phyloP scores from a whole-genome alignment of 2,888 invertebrate genomes.

The Acronicta leporina region DNA sequence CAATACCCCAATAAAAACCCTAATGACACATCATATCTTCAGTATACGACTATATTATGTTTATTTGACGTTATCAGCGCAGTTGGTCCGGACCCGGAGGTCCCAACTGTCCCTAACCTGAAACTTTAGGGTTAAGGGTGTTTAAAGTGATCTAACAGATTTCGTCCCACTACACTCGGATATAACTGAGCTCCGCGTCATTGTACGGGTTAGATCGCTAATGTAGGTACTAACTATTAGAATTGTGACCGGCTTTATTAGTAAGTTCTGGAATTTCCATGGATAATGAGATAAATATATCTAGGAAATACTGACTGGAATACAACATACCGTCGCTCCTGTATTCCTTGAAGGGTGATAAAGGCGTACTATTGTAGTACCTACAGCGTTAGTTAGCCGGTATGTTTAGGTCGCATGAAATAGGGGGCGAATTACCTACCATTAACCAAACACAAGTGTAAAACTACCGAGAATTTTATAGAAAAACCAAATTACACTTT shows the following conservation, averaged over 20 bases:
- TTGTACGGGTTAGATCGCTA: conserved; percentile 56
- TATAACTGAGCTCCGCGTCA: conserved; percentile 61
- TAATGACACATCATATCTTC: conserved; percentile 44
- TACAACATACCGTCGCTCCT: no score
- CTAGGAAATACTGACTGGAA: no score
- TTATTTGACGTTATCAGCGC: conserved; percentile 65
- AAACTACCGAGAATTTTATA: no score
- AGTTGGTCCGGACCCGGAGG: conserved; percentile 57
- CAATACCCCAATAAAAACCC: conserved; percentile 46
- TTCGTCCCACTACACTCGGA: conserved; percentile 63
- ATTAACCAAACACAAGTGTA: no score
- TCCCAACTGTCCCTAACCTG: conserved; percentile 66
- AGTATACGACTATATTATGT: conserved; percentile 50
- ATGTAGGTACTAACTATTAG: conserved; percentile 38
- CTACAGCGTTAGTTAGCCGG: no score
- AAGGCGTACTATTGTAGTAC: no score
- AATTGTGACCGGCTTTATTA: conserved; percentile 23
- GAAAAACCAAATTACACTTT: no score
- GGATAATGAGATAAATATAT: no score
- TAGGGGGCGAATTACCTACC: no score
- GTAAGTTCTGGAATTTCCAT: no score
- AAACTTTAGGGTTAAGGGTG: conserved; percentile 74
- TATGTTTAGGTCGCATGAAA: no score
- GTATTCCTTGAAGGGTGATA: no score
- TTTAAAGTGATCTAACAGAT: conserved; percentile 78